A percentile compares a stretch with the other conserved stretches of the same genome.
phyloP scores from a whole-genome alignment of 2,888 invertebrate genomes.

The Oligia latruncula region DNA sequence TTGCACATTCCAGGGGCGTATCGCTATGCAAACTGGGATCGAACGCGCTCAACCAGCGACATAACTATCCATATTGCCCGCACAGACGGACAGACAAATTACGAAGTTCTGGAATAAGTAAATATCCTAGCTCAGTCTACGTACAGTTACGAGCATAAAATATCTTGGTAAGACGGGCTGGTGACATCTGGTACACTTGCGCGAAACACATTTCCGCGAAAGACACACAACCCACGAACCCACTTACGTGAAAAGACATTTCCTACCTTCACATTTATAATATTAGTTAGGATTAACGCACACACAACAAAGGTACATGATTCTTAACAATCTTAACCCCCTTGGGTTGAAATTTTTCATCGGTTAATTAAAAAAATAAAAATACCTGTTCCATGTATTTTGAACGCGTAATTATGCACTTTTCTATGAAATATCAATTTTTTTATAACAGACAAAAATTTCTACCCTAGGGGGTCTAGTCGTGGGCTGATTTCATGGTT shows the following conservation, averaged over 20 bases:
- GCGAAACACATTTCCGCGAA: neutral
- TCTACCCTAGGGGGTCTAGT: too few relatives aligned
- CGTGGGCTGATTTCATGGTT: too few relatives aligned
- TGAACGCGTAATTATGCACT: too few relatives aligned
- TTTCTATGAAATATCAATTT: too few relatives aligned
- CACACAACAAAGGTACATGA: too few relatives aligned
- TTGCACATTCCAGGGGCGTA: slow-evolving; percentile 68
- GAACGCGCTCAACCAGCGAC: slow-evolving; percentile 49
- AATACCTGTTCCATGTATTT: too few relatives aligned
- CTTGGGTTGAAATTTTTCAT: too few relatives aligned
- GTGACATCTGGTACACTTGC: neutral
- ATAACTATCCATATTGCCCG: slow-evolving; percentile 36
- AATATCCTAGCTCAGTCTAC: neutral
- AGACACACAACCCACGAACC: neutral
- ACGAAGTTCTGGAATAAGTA: slow-evolving; percentile 31
- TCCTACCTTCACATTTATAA: neutral
- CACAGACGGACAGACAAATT: slow-evolving; percentile 33
- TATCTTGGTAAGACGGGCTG: neutral
- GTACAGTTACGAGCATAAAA: neutral
- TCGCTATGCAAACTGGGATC: slow-evolving; percentile 71
- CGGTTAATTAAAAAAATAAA: too few relatives aligned
- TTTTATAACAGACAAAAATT: too few relatives aligned
- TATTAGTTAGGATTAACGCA: too few relatives aligned
- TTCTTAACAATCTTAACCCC: too few relatives aligned
- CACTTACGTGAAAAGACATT: neutral